These are phyloP conservation scores for Agriotes lineatus DNA, from an alignment of 2,888 invertebrate genomes.

Conservation along the genomic window DNA sequence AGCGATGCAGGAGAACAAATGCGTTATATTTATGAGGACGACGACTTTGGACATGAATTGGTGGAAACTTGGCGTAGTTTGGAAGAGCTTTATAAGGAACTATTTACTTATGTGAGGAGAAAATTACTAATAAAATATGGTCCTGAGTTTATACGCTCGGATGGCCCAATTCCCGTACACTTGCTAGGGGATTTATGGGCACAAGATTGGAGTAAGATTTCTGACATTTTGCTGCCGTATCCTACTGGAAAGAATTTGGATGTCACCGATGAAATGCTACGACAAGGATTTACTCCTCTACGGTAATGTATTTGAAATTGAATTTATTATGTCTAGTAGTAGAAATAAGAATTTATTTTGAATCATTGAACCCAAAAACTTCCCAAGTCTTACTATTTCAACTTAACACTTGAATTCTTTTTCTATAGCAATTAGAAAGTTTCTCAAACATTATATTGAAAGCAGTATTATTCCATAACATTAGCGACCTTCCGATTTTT, in stretches of 20 bases:
- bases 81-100: slow-evolving; percentile 82
- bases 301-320: too few species aligned
- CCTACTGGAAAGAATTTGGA: slow-evolving; percentile 78
- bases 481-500: too few species aligned
- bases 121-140: slow-evolving; percentile 69
- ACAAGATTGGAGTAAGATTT: slow-evolving; percentile 84
- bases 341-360: too few species aligned
- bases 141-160: slow-evolving; percentile 66
- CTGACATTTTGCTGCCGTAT: slow-evolving; percentile 82
- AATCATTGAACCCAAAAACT: too few species aligned
- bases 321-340: too few species aligned
- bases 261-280: slow-evolving; percentile 82
- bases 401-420: too few species aligned
- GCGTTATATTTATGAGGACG: slow-evolving; percentile 80
- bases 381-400: too few species aligned
- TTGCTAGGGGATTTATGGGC: slow-evolving; percentile 89
- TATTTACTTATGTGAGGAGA: slow-evolving; percentile 85
- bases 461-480: too few species aligned
- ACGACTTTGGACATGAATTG: slow-evolving; percentile 72
- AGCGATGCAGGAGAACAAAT: slow-evolving; percentile 85
- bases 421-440: too few species aligned
- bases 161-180: slow-evolving; percentile 89
- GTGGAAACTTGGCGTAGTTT: slow-evolving; percentile 74
- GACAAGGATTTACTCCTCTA: slow-evolving; percentile 80
- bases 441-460: too few species aligned